A percentile compares a stretch with the other conserved stretches of the same genome.
Conservation (phyloP, 2,888 invertebrate species). For the Eledona agricola region DNA sequence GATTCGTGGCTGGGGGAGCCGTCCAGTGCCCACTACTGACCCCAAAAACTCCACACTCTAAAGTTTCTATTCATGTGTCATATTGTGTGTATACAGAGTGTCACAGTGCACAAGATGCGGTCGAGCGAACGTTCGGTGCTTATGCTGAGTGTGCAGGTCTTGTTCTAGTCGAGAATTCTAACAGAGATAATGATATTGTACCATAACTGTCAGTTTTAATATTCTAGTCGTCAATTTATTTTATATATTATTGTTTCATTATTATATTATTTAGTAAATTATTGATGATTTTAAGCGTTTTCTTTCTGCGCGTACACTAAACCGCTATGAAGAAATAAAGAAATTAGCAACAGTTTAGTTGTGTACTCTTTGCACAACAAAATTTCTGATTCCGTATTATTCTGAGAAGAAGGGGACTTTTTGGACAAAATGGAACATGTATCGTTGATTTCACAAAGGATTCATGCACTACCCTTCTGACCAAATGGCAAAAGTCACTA, state of each 20-base stretch:
- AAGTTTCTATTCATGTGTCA: slow-evolving; percentile 52
- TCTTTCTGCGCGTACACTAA: slow-evolving; percentile 1
- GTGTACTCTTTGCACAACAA: too few relatives aligned
- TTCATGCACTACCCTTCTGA: too few relatives aligned
- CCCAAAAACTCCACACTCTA: slow-evolving; percentile 47
- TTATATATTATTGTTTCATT: slow-evolving; percentile 52
- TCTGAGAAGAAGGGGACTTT: too few relatives aligned
- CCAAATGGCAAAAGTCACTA: too few relatives aligned
- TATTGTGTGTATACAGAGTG: slow-evolving; percentile 49
- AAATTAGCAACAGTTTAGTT: too few relatives aligned
- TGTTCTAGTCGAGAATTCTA: slow-evolving; percentile 61
- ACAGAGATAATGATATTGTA: slow-evolving; percentile 47
- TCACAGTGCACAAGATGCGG: slow-evolving; percentile 49
- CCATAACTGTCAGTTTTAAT: slow-evolving; percentile 59
- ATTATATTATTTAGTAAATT: slow-evolving; percentile 51
- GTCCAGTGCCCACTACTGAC: slow-evolving; percentile 74
- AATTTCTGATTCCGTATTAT: too few relatives aligned
- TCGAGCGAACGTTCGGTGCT: slow-evolving; percentile 45
- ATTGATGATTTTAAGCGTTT: slow-evolving; percentile 40
- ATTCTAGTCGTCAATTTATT: slow-evolving; percentile 62
- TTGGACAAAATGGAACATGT: too few relatives aligned
- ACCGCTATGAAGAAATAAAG: too few relatives aligned
- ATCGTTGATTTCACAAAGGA: too few relatives aligned
- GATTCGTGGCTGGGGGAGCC: slow-evolving; percentile 93
- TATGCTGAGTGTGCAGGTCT: slow-evolving; percentile 52